These are phyloP conservation scores for Ectemnius continuus DNA, from an alignment of 2,888 invertebrate genomes.

Conservation along the genomic window DNA sequence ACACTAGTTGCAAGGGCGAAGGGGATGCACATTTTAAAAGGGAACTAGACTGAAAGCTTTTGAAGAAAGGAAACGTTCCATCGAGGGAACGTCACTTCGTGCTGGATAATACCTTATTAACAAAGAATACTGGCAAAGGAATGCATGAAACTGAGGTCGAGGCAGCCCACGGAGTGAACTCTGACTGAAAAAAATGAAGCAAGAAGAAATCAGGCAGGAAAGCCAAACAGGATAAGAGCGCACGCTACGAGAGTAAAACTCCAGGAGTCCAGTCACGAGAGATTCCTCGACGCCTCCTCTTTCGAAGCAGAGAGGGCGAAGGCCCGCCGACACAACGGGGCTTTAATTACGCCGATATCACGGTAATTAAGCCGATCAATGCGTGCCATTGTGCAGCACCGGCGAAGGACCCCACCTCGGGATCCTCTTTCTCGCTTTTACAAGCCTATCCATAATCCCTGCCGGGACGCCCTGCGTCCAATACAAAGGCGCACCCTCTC, in stretches of 20 bases:
- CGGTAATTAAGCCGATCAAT: constrained; percentile 76
- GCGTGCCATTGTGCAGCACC: constrained; percentile 68
- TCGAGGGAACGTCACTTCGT: constrained; percentile 49
- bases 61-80: constrained; percentile 20
- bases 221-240: constrained; percentile 24
- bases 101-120: constrained; percentile 68
- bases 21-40: constrained; percentile 35
- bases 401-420: constrained; percentile 41
- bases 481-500: constrained; percentile 53
- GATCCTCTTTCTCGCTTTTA: background rate
- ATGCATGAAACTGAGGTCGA: constrained; percentile 50
- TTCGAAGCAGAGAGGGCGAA: constrained; percentile 26
- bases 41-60: constrained; percentile 43
- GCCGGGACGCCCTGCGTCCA: constrained; percentile 44
- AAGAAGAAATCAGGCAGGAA: constrained; percentile 7
- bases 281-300: constrained; percentile 59
- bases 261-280: constrained; percentile 62
- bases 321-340: constrained; percentile 69
- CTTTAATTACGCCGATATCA: constrained; percentile 77
- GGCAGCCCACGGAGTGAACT: background rate
- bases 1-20: background rate
- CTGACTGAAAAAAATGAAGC: constrained; percentile 20
- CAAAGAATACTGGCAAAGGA: constrained; percentile 56
- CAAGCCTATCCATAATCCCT: constrained; percentile 56
- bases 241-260: constrained; percentile 40